These are phyloP conservation scores for Urosaurus nigricauda DNA, from an alignment of 2,797 vertebrate species.

Conservation along the genomic window DNA sequence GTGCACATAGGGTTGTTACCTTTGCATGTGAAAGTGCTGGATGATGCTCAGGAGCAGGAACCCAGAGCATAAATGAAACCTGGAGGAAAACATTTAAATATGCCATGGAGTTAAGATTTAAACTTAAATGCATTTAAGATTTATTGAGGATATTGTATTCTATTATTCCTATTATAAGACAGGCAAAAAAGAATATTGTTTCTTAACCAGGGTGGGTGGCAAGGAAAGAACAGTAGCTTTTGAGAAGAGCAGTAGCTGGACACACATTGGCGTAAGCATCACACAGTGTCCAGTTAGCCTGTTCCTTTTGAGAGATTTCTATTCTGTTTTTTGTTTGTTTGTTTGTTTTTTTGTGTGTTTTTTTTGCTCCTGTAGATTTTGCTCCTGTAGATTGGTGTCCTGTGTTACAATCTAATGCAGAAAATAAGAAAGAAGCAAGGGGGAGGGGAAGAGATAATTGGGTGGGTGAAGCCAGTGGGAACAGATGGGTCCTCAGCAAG, in stretches of 20 bases:
- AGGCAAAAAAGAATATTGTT: background rate
- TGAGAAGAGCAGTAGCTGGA: background rate
- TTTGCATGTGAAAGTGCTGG: background rate
- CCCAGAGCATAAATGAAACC: background rate
- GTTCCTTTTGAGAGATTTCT: background rate
- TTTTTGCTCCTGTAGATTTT: background rate
- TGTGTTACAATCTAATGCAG: background rate
- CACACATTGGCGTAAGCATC: background rate
- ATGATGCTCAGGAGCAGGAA: background rate
- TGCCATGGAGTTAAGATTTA: background rate
- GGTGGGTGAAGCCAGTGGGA: background rate
- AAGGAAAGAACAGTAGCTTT: background rate
- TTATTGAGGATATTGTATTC: background rate
- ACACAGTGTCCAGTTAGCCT: background rate
- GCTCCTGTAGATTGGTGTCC: background rate
- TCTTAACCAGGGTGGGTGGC: background rate
- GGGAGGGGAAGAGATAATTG: background rate
- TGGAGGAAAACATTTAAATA: background rate
- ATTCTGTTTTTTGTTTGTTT: background rate
- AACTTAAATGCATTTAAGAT: background rate
- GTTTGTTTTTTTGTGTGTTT: too few relatives aligned
- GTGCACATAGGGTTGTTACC: background rate
- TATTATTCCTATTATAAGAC: background rate
- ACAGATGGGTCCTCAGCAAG: background rate
- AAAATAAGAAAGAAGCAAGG: background rate